Conservation (phyloP, 2,113 vertebrate species). For the Cynopterus brachyotis region DNA sequence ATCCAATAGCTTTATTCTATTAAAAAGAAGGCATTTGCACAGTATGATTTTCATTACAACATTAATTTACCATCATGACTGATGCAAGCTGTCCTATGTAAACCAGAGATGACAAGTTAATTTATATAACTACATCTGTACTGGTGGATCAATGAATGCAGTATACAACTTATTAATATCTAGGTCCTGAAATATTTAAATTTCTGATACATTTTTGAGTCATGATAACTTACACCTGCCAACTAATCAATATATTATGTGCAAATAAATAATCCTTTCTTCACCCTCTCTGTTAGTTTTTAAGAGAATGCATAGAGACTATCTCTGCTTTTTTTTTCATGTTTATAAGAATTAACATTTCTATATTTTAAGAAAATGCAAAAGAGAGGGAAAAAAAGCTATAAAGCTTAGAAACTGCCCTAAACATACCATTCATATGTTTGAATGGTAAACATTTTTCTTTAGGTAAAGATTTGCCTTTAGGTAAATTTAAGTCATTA, state of each 20-base stretch:
- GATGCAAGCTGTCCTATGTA: neutral
- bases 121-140: neutral
- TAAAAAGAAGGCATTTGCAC: neutral
- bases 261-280: neutral
- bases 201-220: neutral
- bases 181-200: neutral
- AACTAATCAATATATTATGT: neutral
- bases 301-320: slow-evolving; percentile 38
- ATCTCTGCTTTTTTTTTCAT: slow-evolving; percentile 48
- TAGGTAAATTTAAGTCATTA: slow-evolving; percentile 46
- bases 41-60: neutral
- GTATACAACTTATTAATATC: neutral
- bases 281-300: neutral
- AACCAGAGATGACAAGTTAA: neutral
- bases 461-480: slow-evolving; percentile 75
- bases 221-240: neutral
- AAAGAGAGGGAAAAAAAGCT: slow-evolving; percentile 60
- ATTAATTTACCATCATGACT: neutral
- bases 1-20: neutral
- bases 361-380: slow-evolving; percentile 77
- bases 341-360: slow-evolving; percentile 73
- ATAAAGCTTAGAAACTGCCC: slow-evolving; percentile 72
- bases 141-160: neutral
- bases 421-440: slow-evolving; percentile 70
- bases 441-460: too few relatives aligned